Conservation (phyloP, 2,888 invertebrate species). For the Philhelius pedissequus region DNA sequence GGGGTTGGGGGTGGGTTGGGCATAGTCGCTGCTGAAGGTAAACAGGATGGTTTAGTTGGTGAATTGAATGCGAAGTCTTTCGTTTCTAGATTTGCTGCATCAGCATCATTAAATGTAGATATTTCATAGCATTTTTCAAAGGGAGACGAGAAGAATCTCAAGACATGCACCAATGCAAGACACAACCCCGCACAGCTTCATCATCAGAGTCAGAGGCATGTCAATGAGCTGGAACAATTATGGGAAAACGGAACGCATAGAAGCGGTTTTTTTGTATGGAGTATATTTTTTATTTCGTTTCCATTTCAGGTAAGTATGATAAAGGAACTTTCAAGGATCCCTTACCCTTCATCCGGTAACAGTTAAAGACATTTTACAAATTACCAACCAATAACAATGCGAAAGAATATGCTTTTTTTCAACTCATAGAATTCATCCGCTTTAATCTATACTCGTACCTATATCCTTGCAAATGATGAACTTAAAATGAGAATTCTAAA, state of each 20-base stretch:
- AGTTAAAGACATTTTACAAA: constrained; percentile 65
- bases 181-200: constrained; percentile 1
- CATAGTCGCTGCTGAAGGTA: neutral
- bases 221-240: constrained; percentile 65
- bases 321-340: constrained; percentile 14
- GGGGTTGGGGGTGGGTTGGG: neutral
- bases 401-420: neutral
- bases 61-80: constrained; percentile 40
- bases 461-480: constrained; percentile 46
- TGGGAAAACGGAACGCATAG: constrained; percentile 30
- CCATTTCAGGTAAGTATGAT: neutral
- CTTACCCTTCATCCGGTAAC: neutral
- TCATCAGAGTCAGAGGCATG: constrained; percentile 37
- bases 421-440: constrained; percentile 37
- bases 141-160: constrained; percentile 4
- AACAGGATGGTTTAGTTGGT: constrained; percentile 5
- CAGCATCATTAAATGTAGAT: constrained; percentile 67
- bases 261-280: neutral
- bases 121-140: constrained; percentile 24
- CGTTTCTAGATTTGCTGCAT: constrained; percentile 64
- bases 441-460: constrained; percentile 63
- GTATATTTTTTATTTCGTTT: neutral
- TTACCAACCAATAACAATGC: constrained; percentile 67
- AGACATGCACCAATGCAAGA: constrained; percentile 41
- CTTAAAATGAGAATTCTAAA: neutral